Percentiles rank a stretch among this genome's conserved stretches.
These are phyloP conservation scores for Lepidothrix coronata DNA, from an alignment of 2,113 vertebrate species.

Conservation along the genomic window DNA sequence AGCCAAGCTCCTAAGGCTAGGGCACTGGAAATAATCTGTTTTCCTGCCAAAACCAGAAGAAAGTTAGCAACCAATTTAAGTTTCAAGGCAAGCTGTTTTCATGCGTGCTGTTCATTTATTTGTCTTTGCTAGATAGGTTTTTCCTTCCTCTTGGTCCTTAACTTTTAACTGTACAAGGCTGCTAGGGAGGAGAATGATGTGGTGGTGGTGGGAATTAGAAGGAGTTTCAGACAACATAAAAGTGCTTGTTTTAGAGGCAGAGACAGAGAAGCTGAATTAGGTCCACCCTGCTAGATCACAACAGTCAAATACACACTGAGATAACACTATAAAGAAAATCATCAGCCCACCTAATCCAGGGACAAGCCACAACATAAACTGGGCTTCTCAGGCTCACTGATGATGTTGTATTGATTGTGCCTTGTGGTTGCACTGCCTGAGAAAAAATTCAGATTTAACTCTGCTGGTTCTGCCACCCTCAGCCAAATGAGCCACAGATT, in stretches of 20 bases:
- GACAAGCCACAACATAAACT: background rate
- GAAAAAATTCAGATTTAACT: background rate
- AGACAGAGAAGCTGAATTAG: background rate
- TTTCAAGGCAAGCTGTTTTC: slow-evolving; percentile 17
- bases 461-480: background rate
- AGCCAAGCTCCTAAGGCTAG: background rate
- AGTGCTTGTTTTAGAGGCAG: background rate
- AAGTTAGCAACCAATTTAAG: slow-evolving; percentile 39
- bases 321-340: background rate
- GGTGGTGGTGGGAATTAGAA: background rate
- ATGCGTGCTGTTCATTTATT: background rate
- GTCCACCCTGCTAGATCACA: background rate
- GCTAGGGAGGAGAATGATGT: background rate
- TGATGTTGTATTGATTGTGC: background rate
- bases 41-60: background rate
- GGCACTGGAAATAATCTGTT: slow-evolving; percentile 3
- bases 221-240: background rate
- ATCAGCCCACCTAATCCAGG: background rate
- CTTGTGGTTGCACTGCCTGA: background rate
- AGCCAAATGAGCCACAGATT: background rate
- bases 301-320: background rate
- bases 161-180: background rate
- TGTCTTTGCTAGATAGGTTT: background rate
- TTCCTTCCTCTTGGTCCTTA: background rate
- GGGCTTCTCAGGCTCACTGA: background rate